A percentile compares a stretch with the other conserved stretches of the same genome.
phyloP scores from a whole-genome alignment of 2,797 vertebrate species.

The Pelodytes ibericus region DNA sequence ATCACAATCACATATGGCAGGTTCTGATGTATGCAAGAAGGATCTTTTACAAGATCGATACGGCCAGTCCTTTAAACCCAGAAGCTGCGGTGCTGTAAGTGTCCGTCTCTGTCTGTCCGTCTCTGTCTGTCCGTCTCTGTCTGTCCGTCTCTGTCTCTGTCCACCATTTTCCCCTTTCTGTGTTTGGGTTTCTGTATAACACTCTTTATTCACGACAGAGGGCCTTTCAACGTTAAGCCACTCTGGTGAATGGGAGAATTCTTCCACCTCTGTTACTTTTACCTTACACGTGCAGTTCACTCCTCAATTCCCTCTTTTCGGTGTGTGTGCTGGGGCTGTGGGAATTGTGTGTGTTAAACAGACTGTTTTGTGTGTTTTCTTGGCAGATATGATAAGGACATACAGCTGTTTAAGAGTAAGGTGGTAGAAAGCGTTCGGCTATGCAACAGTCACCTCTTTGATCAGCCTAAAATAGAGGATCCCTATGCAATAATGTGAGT shows the following conservation, averaged over 20 bases:
- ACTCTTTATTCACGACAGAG: no score
- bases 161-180: no score
- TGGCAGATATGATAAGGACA: constrained; percentile 90
- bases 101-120: no score
- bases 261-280: no score
- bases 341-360: neutral
- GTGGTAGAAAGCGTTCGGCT: constrained; percentile 93
- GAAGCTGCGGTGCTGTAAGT: constrained; percentile 97
- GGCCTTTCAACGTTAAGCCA: no score
- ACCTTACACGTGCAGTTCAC: no score
- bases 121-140: no score
- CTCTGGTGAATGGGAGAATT: no score
- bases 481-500: constrained; percentile 95
- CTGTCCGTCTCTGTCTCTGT: no score
- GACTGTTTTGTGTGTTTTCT: neutral
- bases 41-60: constrained; percentile 98
- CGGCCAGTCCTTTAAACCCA: constrained; percentile 87
- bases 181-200: no score
- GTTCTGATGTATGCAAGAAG: constrained; percentile 95
- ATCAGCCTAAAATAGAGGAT: constrained; percentile 95
- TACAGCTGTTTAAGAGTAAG: constrained; percentile 97
- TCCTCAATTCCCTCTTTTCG: no score
- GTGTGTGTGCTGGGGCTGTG: neutral
- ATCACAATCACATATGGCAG: constrained; percentile 99
- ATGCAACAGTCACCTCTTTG: constrained; percentile 95